phyloP scores from a whole-genome alignment of 2,113 vertebrate species.

The Malurus alboscapulatus region DNA sequence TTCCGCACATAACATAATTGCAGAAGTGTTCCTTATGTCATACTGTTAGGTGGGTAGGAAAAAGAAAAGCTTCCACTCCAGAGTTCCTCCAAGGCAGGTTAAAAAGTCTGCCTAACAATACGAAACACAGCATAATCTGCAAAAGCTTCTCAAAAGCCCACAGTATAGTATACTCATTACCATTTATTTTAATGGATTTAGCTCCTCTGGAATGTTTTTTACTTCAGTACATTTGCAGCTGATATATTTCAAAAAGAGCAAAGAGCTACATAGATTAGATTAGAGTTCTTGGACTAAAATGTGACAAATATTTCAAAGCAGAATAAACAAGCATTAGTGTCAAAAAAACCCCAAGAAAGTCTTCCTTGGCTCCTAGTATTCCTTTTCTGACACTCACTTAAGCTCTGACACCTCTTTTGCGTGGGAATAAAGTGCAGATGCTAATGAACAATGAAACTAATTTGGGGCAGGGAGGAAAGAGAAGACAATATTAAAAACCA shows the following conservation, averaged over 20 bases:
- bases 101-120: background rate
- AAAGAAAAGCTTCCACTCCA: background rate
- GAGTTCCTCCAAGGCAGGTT: background rate
- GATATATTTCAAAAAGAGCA: background rate
- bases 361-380: background rate
- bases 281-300: background rate
- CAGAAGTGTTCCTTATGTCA: background rate
- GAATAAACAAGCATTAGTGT: background rate
- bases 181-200: background rate
- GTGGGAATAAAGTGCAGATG: background rate
- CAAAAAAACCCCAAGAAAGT: background rate
- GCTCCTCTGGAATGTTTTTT: background rate
- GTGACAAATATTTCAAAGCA: background rate
- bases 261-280: background rate
- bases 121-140: background rate
- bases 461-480: background rate
- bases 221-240: background rate
- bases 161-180: background rate
- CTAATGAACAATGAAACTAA: background rate
- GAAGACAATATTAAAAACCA: background rate
- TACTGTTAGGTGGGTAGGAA: background rate
- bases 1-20: background rate
- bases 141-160: background rate
- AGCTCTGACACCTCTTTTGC: background rate
- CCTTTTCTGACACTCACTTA: background rate